phyloP scores from a whole-genome alignment of 2,888 invertebrate genomes.

The Helicoverpa assulta region DNA sequence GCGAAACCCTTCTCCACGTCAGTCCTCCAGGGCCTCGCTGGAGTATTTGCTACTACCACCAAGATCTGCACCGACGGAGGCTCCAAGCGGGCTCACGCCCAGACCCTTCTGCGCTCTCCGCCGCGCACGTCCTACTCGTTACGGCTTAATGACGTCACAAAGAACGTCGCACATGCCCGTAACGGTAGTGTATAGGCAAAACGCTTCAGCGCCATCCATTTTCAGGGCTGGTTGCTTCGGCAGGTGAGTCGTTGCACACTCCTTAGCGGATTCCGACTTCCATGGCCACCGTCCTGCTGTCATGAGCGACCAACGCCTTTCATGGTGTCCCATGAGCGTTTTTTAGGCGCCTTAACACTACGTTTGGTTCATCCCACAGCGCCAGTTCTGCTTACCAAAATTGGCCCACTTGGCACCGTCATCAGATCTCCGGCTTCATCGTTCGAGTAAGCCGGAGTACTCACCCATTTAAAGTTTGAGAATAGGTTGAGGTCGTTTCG shows the following conservation, averaged over 20 bases:
- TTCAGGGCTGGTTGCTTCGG: conserved; percentile 90
- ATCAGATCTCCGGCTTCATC: conserved; percentile 88
- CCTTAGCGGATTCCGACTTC: conserved; percentile 58
- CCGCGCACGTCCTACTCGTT: conserved; percentile 90
- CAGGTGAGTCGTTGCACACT: conserved; percentile 91
- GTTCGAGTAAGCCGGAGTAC: conserved; percentile 91
- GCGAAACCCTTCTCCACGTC: conserved; percentile 89
- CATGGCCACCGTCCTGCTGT: conserved; percentile 50
- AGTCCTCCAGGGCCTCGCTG: conserved; percentile 91
- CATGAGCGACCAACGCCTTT: conserved; percentile 81
- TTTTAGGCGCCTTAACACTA: conserved; percentile 92
- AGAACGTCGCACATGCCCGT: conserved; percentile 69
- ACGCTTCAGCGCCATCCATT: conserved; percentile 91
- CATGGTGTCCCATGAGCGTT: conserved; percentile 86
- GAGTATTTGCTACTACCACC: conserved; percentile 94
- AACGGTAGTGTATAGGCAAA: conserved; percentile 84
- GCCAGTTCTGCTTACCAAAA: conserved; percentile 95
- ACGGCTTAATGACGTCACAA: conserved; percentile 83
- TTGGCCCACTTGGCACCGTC: conserved; percentile 92
- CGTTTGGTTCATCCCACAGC: conserved; percentile 94
- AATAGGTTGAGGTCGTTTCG: conserved; percentile 93
- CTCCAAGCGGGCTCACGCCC: conserved; percentile 87
- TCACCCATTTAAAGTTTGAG: conserved; percentile 95
- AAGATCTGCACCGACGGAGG: conserved; percentile 91
- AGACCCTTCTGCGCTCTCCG: conserved; percentile 91